Percentiles rank a stretch among this genome's conserved stretches.
phyloP scores from a whole-genome alignment of 1,140 invertebrate species.

The Dreissena rostriformis region DNA sequence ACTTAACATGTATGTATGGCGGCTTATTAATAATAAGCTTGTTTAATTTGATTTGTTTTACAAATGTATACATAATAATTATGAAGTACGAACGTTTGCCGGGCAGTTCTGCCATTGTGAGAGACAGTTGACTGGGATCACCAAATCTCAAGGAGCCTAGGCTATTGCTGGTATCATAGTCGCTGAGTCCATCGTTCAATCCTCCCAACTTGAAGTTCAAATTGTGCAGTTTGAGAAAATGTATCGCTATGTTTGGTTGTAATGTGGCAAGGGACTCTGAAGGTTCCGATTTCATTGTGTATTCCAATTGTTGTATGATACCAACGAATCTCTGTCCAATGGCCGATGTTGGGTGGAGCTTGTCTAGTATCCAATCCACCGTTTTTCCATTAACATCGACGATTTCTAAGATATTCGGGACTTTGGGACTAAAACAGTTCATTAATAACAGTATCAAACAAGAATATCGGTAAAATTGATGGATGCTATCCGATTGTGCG shows the following conservation, averaged over 20 bases:
- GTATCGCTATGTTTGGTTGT: neutral
- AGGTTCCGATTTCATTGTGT: neutral
- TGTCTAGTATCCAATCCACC: conserved; percentile 9
- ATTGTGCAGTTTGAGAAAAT: neutral
- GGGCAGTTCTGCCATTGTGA: neutral
- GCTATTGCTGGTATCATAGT: no score
- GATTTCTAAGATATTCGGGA: conserved; percentile 31
- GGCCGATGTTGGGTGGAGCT: neutral
- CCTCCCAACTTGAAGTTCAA: no score
- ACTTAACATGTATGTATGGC: no score
- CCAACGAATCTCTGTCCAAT: neutral
- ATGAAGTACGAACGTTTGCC: neutral
- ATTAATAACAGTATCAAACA: neutral
- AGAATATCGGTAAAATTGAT: no score
- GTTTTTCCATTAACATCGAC: conserved; percentile 25
- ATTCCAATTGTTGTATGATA: neutral
- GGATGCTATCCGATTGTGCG: no score
- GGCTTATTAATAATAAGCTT: no score
- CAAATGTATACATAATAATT: no score
- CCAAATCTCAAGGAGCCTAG: neutral
- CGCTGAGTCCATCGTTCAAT: no score
- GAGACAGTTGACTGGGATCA: neutral
- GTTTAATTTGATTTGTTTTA: no score
- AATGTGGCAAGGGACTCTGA: neutral
- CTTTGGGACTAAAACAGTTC: conserved; percentile 11